Conservation (phyloP, 2,888 invertebrate genomes). For the Merodon equestris region DNA sequence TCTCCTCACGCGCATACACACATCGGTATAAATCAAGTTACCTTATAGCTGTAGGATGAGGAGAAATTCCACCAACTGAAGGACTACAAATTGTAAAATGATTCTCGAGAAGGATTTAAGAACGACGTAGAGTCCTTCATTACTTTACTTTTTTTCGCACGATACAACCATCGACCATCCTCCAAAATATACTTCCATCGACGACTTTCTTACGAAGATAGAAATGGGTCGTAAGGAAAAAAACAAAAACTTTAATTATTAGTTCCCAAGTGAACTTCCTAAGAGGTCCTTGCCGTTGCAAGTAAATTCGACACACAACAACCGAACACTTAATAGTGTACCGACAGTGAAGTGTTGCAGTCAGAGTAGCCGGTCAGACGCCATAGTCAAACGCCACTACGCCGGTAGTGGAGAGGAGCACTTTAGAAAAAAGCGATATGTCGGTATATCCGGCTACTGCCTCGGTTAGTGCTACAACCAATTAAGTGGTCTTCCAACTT, state of each 20-base stretch:
- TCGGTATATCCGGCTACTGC: neutral
- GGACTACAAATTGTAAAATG: no score
- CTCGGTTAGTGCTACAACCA: slow-evolving; percentile 47
- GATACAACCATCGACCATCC: neutral
- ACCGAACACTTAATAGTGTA: slow-evolving; percentile 22
- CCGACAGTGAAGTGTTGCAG: slow-evolving; percentile 10
- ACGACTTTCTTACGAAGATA: slow-evolving; percentile 1
- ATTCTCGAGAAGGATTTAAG: no score
- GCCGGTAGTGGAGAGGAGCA: slow-evolving; percentile 22
- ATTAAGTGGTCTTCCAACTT: slow-evolving; percentile 65
- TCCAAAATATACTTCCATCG: slow-evolving; percentile 8
- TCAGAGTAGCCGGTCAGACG: slow-evolving; percentile 2
- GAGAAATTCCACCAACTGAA: no score
- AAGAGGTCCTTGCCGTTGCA: slow-evolving; percentile 32
- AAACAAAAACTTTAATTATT: slow-evolving; percentile 52
- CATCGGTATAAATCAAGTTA: no score
- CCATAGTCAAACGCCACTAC: slow-evolving; percentile 16
- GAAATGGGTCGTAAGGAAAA: neutral
- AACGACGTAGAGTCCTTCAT: no score
- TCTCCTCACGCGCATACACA: no score
- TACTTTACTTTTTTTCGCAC: slow-evolving; percentile 1
- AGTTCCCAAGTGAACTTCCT: slow-evolving; percentile 59
- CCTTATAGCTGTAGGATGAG: no score
- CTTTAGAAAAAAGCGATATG: slow-evolving; percentile 35
- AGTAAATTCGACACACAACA: slow-evolving; percentile 54